Evolutionary conservation across 1,140 invertebrate species (phyloP).

Genomic region (Pomphorhynchus laevis): DNA sequence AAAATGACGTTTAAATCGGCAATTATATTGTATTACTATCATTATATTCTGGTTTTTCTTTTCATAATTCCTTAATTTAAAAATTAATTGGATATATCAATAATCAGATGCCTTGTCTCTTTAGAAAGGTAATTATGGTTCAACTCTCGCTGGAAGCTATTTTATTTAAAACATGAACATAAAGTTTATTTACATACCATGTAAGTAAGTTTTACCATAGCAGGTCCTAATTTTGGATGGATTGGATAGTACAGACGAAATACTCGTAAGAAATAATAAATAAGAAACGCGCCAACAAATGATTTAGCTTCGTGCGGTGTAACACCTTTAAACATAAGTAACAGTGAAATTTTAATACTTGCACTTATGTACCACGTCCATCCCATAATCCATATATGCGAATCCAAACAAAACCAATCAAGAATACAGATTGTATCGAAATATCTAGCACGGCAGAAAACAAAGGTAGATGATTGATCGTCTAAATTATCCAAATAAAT

Average conservation of each 20-base stretch:
- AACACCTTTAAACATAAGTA: conserved; percentile 12
- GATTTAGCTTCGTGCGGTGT: conserved; percentile 14
- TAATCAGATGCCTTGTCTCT: too few relatives aligned
- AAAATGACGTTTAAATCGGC: too few relatives aligned
- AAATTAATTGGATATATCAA: too few relatives aligned
- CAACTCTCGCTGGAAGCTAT: too few relatives aligned
- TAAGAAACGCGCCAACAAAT: conserved; percentile 15
- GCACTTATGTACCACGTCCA: not conserved
- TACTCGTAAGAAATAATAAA: conserved; percentile 21
- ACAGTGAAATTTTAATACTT: conserved; percentile 10
- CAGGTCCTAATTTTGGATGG: conserved; percentile 20
- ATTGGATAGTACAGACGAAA: conserved; percentile 20
- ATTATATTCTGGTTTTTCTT: too few relatives aligned
- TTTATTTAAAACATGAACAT: too few relatives aligned
- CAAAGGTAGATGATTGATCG: conserved; percentile 10
- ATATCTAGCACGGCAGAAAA: conserved; percentile 13
- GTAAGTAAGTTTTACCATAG: conserved; percentile 18
- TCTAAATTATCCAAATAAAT: too few relatives aligned
- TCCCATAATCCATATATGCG: conserved; percentile 11
- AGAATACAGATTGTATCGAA: conserved; percentile 13
- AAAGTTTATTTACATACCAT: conserved; percentile 20
- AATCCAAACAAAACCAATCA: conserved; percentile 13
- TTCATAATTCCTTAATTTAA: too few relatives aligned
- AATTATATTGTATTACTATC: too few relatives aligned
- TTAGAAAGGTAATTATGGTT: too few relatives aligned